Evolutionary conservation across 2,797 vertebrate genomes (phyloP).

Genomic region (Enoplosus armatus): DNA sequence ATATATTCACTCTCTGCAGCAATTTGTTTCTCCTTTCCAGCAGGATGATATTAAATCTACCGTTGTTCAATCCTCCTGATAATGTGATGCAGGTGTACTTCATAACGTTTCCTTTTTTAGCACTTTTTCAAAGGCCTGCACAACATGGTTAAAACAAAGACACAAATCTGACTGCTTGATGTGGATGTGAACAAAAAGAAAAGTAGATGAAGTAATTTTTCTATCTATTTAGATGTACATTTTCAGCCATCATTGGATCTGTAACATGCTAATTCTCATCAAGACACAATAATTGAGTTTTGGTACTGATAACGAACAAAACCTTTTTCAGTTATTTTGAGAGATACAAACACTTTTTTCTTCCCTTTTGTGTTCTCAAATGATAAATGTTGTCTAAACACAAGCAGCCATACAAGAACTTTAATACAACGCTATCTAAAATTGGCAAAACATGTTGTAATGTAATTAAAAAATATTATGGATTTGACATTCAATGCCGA

Average conservation of each 20-base stretch:
- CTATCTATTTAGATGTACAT: no score
- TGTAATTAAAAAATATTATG: neutral
- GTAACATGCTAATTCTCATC: slow-evolving; percentile 9
- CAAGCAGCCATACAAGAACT: neutral
- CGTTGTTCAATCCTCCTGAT: slow-evolving; percentile 42
- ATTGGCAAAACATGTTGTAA: neutral
- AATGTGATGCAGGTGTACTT: slow-evolving; percentile 39
- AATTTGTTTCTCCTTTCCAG: slow-evolving; percentile 8
- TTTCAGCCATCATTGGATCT: neutral
- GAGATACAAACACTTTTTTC: neutral
- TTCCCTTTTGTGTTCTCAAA: neutral
- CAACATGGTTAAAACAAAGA: neutral
- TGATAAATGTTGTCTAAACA: neutral
- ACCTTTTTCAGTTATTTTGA: neutral
- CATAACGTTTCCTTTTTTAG: slow-evolving; percentile 54
- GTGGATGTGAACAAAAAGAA: neutral
- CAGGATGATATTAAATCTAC: slow-evolving; percentile 34
- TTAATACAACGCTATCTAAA: neutral
- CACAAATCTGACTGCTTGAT: neutral
- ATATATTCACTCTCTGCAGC: slow-evolving; percentile 19
- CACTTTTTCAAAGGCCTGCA: slow-evolving; percentile 16
- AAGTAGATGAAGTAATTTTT: neutral
- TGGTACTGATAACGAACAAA: neutral
- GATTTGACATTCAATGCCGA: neutral
- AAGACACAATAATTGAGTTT: neutral